Evolutionary conservation across 2,888 invertebrate species (phyloP), one percentile per base, ranked within the genome.

Genomic region (Agrotis puta): DNA sequence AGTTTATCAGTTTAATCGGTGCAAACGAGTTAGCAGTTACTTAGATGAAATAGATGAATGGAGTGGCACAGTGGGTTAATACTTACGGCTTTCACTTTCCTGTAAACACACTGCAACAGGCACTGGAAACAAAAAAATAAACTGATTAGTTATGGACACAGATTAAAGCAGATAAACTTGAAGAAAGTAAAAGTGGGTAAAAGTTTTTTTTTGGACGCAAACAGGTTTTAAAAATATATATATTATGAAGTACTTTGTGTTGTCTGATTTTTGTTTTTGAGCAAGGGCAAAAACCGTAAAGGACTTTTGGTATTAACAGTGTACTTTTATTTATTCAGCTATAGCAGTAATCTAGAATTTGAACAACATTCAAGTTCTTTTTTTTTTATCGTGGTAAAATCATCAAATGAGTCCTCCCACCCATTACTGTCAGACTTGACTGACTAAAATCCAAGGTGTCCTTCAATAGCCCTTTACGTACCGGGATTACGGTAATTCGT

Each of bases 41-140:
- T 79, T 27, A 66, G 74, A 83, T 75, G 48, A 81, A 64, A 69
- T 54, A 70, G 53, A 81, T 62, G 39, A 27, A 51, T 64, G 51
- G 47, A 69, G 80, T 69, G 18, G 61, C 20, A 59, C 72, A 84
- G 63, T 81, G 56, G 67, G 82, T 76, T 74, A 87, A 83, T 94
- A 97, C 97, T 97, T 92, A 97, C 98, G 58, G 98, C 98, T 96
- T 98, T 97, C 96, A 98, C 98, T 96, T 97, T 97, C 85, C 97
- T 96, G 94, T 98, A 98, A 80, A 98, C 97, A 93, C 98, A 98
- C 91, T 98, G 98, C 87, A 98, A 96, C 74, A 98, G 95, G 88
- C 98, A 98, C 98, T 98, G 96, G 89, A 97, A 97, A 67, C 47
- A 72, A 56, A 73, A 68, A 81, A 74, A 70, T 45, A 69, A 53